phyloP scores from a whole-genome alignment of 2,888 invertebrate genomes.

The Spilosoma lubricipeda region DNA sequence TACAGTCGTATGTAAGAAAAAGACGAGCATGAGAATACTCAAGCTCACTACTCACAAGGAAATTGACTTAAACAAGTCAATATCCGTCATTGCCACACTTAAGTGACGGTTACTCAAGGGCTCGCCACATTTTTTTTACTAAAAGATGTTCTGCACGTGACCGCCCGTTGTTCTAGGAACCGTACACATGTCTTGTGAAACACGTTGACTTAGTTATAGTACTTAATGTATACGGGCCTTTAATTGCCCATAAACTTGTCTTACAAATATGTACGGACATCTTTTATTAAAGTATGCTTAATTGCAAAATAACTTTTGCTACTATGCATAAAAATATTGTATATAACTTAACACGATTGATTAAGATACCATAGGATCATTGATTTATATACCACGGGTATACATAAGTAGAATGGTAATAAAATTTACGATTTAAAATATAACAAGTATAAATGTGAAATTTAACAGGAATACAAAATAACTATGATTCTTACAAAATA shows the following conservation, averaged over 20 bases:
- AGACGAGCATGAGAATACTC: slow-evolving; percentile 29
- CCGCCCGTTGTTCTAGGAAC: slow-evolving; percentile 75
- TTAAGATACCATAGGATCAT: not conserved
- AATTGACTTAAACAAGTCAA: slow-evolving; percentile 59
- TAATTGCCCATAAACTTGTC: slow-evolving; percentile 47
- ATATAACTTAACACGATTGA: not conserved
- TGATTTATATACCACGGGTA: not conserved
- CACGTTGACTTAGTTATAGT: slow-evolving; percentile 24
- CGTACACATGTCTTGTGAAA: slow-evolving; percentile 67
- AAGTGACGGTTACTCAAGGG: slow-evolving; percentile 59
- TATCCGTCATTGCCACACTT: slow-evolving; percentile 55
- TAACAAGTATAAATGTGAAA: not conserved
- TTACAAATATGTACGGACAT: slow-evolving; percentile 25
- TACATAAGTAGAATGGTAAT: not conserved
- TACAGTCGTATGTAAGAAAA: slow-evolving; percentile 1
- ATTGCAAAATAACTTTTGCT: not conserved
- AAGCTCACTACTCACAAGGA: slow-evolving; percentile 46
- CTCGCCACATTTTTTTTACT: slow-evolving; percentile 64
- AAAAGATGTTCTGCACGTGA: slow-evolving; percentile 74
- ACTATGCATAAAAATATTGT: not conserved
- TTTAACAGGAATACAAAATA: not conserved
- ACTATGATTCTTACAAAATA: not conserved
- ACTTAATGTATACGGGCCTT: slow-evolving; percentile 42
- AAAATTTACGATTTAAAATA: not conserved
- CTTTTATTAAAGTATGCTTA: slow-evolving; percentile 15